Percentiles rank a stretch among this genome's conserved stretches.
Conservation (phyloP, 2,113 vertebrate genomes). For the Calidris pugnax region DNA sequence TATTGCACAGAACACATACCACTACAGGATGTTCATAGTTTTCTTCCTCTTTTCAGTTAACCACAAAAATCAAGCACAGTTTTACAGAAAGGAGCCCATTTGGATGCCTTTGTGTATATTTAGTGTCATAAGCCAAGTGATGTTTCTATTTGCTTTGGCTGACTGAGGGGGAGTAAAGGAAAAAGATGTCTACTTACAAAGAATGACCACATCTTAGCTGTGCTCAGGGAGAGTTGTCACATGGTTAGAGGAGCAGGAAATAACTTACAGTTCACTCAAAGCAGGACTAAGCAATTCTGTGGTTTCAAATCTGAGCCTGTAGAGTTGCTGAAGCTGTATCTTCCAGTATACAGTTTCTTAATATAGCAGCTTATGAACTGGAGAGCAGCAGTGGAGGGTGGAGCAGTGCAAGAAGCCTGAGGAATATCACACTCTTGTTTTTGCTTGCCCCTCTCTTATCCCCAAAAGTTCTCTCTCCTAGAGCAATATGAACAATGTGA, state of each 20-base stretch:
- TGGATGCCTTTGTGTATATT: conserved; percentile 36
- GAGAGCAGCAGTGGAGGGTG: not conserved
- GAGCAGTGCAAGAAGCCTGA: not conserved
- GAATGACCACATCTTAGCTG: conserved; percentile 59
- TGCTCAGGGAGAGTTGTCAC: not conserved
- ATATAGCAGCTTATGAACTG: conserved; percentile 15
- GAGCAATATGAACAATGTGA: not conserved
- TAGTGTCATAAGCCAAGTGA: conserved; percentile 42
- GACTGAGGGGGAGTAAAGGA: conserved; percentile 9
- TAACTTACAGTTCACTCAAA: conserved; percentile 44
- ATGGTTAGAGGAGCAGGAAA: conserved; percentile 44
- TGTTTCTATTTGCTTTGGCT: conserved; percentile 61
- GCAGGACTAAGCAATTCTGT: conserved; percentile 32
- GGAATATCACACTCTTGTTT: not conserved
- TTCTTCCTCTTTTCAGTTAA: conserved; percentile 51
- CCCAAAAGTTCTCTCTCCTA: not conserved
- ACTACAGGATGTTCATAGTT: conserved; percentile 51
- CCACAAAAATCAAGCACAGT: conserved; percentile 37
- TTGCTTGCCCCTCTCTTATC: not conserved
- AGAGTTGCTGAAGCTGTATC: conserved; percentile 16
- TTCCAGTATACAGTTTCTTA: conserved; percentile 18
- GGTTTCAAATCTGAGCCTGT: conserved; percentile 29
- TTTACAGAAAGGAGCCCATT: not conserved
- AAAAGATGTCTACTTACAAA: conserved; percentile 40
- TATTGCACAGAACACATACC: conserved; percentile 44